These are phyloP conservation scores for Bursaphelenchus okinawaensis DNA, from an alignment of 2,888 invertebrate species.

Conservation along the genomic window DNA sequence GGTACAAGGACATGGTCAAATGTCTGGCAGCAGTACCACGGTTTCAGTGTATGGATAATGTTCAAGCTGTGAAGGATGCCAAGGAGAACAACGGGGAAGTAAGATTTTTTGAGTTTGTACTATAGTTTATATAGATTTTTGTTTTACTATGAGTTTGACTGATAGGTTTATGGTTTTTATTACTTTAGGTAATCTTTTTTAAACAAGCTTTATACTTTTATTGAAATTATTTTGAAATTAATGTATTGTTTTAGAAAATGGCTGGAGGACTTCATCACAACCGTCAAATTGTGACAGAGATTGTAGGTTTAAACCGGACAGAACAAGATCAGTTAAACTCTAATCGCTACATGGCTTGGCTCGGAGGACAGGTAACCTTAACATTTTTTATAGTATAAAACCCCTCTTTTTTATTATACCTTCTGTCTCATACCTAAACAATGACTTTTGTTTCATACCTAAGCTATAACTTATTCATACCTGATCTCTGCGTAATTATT, in stretches of 20 bases:
- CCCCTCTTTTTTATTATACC: too few species aligned
- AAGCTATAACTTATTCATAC: too few species aligned
- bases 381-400: slow-evolving; percentile 3
- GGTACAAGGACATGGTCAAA: slow-evolving; percentile 31
- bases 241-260: slow-evolving; percentile 14
- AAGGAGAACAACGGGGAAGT: slow-evolving; percentile 19
- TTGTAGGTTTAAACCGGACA: slow-evolving; percentile 39
- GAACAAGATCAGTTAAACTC: slow-evolving; percentile 41
- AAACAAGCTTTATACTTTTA: neutral
- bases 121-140: neutral
- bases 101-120: neutral
- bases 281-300: slow-evolving; percentile 41
- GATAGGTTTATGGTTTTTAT: neutral
- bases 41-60: slow-evolving; percentile 33
- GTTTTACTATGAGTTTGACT: neutral
- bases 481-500: too few species aligned
- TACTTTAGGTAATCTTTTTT: neutral
- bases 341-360: slow-evolving; percentile 47
- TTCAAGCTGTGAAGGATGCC: slow-evolving; percentile 26
- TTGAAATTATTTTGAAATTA: too few species aligned
- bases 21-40: slow-evolving; percentile 38
- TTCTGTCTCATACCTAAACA: too few species aligned
- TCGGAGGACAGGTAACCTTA: slow-evolving; percentile 41
- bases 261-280: slow-evolving; percentile 19
- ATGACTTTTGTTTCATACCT: too few species aligned